Percentiles rank a stretch among this genome's conserved stretches.
Evolutionary conservation across 2,113 vertebrate genomes (phyloP).

Genomic region (Calypte anna): DNA sequence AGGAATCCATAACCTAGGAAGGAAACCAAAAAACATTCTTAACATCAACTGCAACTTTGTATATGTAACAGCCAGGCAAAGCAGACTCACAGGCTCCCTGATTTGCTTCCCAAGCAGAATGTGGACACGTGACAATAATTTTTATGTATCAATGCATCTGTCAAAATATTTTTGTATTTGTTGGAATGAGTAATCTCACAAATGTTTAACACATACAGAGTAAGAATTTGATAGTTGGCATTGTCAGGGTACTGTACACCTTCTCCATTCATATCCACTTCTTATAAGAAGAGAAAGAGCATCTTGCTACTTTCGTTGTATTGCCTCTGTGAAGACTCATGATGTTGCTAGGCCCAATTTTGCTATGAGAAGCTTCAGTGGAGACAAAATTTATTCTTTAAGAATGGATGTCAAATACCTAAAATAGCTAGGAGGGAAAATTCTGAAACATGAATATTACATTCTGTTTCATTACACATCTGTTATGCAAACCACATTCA

Average conservation of each 20-base stretch:
- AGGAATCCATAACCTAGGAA: not conserved
- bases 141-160: not conserved
- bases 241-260: not conserved
- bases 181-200: not conserved
- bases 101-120: not conserved
- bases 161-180: not conserved
- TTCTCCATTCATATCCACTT: rapidly evolving
- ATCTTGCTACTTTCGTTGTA: not conserved
- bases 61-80: not conserved
- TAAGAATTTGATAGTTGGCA: not conserved
- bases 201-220: not conserved
- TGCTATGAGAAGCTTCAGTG: not conserved
- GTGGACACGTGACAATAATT: not conserved
- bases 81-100: not conserved
- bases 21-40: not conserved
- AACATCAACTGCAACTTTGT: not conserved
- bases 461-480: not conserved
- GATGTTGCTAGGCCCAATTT: not conserved
- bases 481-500: constrained; percentile 62
- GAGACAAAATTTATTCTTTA: not conserved
- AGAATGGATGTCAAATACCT: not conserved
- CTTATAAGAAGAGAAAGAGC: not conserved
- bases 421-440: constrained; percentile 10
- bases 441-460: not conserved
- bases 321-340: not conserved